Base-by-base conservation (phyloP, 2,113 vertebrate species). In the Neomonachus schauinslandi region DNA sequence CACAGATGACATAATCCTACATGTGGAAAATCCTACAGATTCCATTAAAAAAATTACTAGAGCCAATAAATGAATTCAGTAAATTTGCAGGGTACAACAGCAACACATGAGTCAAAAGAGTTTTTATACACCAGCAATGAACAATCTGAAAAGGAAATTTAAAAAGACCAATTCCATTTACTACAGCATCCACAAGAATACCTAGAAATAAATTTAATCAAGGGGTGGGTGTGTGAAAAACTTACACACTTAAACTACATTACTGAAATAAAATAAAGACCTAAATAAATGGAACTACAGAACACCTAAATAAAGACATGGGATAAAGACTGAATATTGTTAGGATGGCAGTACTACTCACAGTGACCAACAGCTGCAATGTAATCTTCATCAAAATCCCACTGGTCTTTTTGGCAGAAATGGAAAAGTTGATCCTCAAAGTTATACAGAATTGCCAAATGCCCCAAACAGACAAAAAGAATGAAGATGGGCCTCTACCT, bases 61-160 rank as follows among this genome's bases (percentile, higher is more conserved):
- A 76, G n/a, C n/a, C 69, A 71, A 24, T 55, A 63, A 79, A 71
- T 1, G n/a, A 74, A 93, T 77, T 87, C 15, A 39, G 9, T 61
- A 55, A 33, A 74, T 49, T 33, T 61, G 12, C 13, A 81, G 46
- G 31, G 1, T 80, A 74, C 19, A 84, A 80, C 24, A 95, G 24
- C 21, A 74, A 79, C 24, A 59, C 28, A 84, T 0, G 65, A 57
- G 19, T 51, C 61, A 77, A 77, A 0, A 67, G 61, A 71, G 57
- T 85, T 72, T 74, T 49, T 67, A 67, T 33, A 79, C 0, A 85
- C 42, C 84, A 79, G 11, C 21, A 96, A 65, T 79, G 53, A 88
- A 79, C 42, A 84, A 61, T 89, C 61, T 81, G n/a, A 91, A 89
- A 83, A 89, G 31, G 36, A 71, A 97, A 96, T 71, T 46, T 69